A percentile compares a stretch with the other conserved stretches of the same genome.
These are phyloP conservation scores for Anisognathus igniventris DNA, from an alignment of 2,797 vertebrate species.

Conservation along the genomic window DNA sequence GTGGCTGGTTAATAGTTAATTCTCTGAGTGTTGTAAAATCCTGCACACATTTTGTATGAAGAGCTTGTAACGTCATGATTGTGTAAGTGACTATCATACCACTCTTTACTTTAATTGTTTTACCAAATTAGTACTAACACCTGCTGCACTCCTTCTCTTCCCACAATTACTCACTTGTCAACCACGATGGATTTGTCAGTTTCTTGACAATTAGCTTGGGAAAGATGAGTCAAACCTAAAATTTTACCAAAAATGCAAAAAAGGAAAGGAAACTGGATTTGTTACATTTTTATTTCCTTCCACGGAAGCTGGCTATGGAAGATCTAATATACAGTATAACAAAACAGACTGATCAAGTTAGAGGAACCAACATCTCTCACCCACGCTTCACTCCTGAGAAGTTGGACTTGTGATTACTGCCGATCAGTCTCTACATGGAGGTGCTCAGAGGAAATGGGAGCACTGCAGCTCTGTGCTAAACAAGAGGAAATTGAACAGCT, in stretches of 20 bases:
- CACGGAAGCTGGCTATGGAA: background rate
- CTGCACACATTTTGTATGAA: background rate
- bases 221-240: constrained; percentile 72
- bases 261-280: background rate
- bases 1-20: background rate
- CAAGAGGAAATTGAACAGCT: constrained; percentile 15
- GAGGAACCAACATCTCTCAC: background rate
- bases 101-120: constrained; percentile 14
- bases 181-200: constrained; percentile 37
- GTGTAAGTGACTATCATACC: constrained; percentile 16
- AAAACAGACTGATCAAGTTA: background rate
- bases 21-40: background rate
- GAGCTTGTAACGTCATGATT: constrained; percentile 9
- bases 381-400: background rate
- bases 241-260: constrained; percentile 53
- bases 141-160: constrained; percentile 41
- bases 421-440: background rate
- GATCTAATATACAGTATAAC: background rate
- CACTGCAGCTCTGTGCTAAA: background rate
- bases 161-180: constrained; percentile 67
- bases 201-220: constrained; percentile 67
- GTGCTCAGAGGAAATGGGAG: background rate
- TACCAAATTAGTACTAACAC: constrained; percentile 56
- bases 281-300: background rate
- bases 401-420: background rate